These are phyloP conservation scores for Agonopterix subpropinquella DNA, from an alignment of 2,888 invertebrate species.

Conservation along the genomic window DNA sequence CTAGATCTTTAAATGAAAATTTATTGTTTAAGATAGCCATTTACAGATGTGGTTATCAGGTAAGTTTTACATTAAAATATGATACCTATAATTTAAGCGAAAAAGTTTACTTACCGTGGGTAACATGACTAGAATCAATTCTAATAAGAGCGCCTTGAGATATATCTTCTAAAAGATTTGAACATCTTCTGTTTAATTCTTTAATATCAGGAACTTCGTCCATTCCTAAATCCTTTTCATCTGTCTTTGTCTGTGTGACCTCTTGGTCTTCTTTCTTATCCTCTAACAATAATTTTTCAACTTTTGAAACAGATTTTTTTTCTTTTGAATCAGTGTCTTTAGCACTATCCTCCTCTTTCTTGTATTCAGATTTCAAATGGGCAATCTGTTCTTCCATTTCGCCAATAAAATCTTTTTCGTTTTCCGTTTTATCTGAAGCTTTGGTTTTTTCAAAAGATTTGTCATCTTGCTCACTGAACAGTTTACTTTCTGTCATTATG, in stretches of 20 bases:
- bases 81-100: no score
- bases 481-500: conserved; percentile 58
- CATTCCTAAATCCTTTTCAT: conserved; percentile 19
- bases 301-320: conserved; percentile 11
- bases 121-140: conserved; percentile 66
- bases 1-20: conserved; percentile 67
- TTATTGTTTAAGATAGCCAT: background rate
- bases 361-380: conserved; percentile 39
- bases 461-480: conserved; percentile 55
- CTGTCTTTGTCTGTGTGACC: conserved; percentile 14
- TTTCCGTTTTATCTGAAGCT: conserved; percentile 35
- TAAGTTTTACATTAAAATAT: no score
- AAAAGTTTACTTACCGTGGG: conserved; percentile 55
- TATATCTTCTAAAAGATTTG: conserved; percentile 68
- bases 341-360: conserved; percentile 35
- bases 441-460: conserved; percentile 42
- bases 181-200: conserved; percentile 68
- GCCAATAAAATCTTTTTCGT: conserved; percentile 41
- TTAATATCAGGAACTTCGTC: conserved; percentile 60
- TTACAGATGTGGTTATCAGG: no score
- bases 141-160: conserved; percentile 68
- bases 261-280: conserved; percentile 17
- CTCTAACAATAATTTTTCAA: conserved; percentile 13
- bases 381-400: conserved; percentile 45
- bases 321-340: conserved; percentile 10